Percentiles rank a stretch among this genome's conserved stretches.
Conservation (phyloP, 30 jellyfish, hydroid and myxozoan species). For the Catostylus mosaicus region DNA sequence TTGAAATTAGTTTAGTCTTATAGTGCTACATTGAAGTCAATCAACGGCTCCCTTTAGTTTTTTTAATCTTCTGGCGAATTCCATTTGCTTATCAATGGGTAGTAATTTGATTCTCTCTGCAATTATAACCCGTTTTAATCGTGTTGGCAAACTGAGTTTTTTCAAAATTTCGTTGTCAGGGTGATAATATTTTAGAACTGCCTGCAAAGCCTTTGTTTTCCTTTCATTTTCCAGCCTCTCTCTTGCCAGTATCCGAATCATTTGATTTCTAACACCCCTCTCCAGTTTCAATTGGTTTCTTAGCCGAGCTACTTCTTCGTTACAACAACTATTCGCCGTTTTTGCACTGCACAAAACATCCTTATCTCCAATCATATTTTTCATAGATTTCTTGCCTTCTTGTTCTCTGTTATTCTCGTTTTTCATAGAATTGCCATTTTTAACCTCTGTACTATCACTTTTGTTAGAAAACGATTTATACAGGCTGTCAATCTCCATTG, state of each 20-base stretch:
- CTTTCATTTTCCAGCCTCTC: slow-evolving; percentile 39
- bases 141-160: slow-evolving; percentile 1
- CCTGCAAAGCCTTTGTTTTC: slow-evolving; percentile 35
- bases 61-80: slow-evolving; percentile 24
- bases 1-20: too few species aligned
- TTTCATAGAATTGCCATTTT: too few species aligned
- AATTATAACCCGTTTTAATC: slow-evolving; percentile 36
- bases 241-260: slow-evolving; percentile 42
- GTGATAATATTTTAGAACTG: slow-evolving; percentile 21
- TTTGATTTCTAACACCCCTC: slow-evolving; percentile 27
- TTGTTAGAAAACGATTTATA: slow-evolving; percentile 6
- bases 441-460: neutral
- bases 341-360: neutral
- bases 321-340: slow-evolving; percentile 2
- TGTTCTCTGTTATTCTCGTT: neutral
- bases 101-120: slow-evolving; percentile 29
- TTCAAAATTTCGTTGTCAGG: slow-evolving; percentile 27
- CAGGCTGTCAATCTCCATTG: slow-evolving; percentile 19
- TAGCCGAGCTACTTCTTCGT: slow-evolving; percentile 7
- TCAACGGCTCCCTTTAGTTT: neutral
- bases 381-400: neutral
- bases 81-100: slow-evolving; percentile 12
- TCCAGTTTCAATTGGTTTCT: slow-evolving; percentile 19
- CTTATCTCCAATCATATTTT: neutral
- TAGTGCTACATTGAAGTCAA: too few species aligned